These are phyloP conservation scores for Meriones unguiculatus DNA, from an alignment of 2,113 vertebrate species.

Conservation along the genomic window DNA sequence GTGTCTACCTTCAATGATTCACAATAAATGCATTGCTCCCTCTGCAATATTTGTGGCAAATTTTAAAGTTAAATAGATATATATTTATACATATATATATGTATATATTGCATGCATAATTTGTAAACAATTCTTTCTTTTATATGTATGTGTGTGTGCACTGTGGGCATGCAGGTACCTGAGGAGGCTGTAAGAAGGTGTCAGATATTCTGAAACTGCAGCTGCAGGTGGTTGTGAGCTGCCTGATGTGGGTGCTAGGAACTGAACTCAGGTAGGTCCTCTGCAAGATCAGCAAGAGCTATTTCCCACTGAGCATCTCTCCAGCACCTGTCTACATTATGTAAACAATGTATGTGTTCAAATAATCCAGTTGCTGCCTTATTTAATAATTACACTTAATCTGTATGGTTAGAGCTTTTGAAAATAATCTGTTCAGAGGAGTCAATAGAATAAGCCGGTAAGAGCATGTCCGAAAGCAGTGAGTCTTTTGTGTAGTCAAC, in stretches of 20 bases:
- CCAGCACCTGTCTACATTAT: not conserved
- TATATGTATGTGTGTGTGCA: not conserved
- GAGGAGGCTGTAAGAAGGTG: too few species aligned
- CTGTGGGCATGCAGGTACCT: not conserved
- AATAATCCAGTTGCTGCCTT: not conserved
- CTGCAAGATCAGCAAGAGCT: not conserved
- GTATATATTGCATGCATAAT: too few species aligned
- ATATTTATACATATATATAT: not conserved
- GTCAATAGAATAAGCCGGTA: constrained; percentile 16
- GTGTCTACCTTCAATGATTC: not conserved
- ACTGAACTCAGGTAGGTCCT: not conserved
- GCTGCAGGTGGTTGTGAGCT: not conserved
- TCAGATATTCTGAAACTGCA: not conserved
- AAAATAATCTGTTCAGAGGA: not conserved
- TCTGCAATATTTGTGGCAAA: constrained; percentile 15
- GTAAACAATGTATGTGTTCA: not conserved
- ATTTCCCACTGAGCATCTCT: not conserved
- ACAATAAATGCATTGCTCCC: not conserved
- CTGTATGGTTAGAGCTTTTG: not conserved
- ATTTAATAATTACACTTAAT: not conserved
- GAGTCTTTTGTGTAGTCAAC: not conserved
- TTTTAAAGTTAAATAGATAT: constrained; percentile 1
- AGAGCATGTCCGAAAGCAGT: not conserved
- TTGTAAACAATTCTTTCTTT: not conserved
- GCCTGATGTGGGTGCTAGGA: not conserved